These are phyloP conservation scores for Ariopsis seemanni DNA, from an alignment of 2,113 vertebrate species.

Conservation along the genomic window DNA sequence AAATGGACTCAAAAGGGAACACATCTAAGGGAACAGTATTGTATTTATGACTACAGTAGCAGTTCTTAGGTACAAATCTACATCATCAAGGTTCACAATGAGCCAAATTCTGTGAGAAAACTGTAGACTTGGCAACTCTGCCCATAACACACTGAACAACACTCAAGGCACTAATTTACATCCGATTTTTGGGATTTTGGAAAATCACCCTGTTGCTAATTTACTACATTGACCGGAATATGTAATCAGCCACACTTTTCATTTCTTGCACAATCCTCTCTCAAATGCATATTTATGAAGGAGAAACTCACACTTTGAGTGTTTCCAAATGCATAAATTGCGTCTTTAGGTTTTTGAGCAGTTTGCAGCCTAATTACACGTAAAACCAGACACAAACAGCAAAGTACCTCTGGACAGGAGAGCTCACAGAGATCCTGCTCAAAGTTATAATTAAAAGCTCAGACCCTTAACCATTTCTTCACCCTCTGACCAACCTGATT, in stretches of 20 bases:
- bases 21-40: neutral
- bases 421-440: neutral
- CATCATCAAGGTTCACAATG: neutral
- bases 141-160: neutral
- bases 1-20: neutral
- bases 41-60: no score
- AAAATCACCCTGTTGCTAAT: neutral
- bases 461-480: slow-evolving; percentile 8
- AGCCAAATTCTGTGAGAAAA: neutral
- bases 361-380: neutral
- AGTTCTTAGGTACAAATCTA: neutral
- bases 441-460: slow-evolving; percentile 42
- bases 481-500: slow-evolving; percentile 46
- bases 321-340: no score
- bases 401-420: neutral
- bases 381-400: neutral
- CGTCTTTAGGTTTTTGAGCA: neutral
- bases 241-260: neutral
- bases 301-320: neutral
- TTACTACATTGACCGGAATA: neutral
- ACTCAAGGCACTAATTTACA: neutral
- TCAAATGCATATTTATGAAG: neutral
- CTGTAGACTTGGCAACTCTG: neutral
- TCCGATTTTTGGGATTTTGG: neutral
- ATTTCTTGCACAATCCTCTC: neutral